A percentile compares a stretch with the other conserved stretches of the same genome.
These are phyloP conservation scores for Ochotona princeps DNA, from an alignment of 2,113 vertebrate genomes.

Conservation along the genomic window DNA sequence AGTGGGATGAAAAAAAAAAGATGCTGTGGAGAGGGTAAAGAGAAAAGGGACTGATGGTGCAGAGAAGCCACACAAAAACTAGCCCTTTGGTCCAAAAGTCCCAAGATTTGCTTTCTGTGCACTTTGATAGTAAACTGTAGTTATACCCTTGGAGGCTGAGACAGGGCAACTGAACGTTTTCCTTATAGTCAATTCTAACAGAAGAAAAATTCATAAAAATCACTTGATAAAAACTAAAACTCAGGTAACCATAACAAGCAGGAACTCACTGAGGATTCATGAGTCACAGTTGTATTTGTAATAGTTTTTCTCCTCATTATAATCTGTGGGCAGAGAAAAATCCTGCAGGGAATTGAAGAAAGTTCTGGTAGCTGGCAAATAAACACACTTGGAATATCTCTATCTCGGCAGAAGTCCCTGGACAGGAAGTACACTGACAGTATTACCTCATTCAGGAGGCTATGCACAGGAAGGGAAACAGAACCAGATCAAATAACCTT, in stretches of 20 bases:
- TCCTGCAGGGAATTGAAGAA: constrained; percentile 71
- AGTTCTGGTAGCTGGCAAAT: constrained; percentile 82
- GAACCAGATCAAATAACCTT: constrained; percentile 71
- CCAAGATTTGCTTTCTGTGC: constrained; percentile 44
- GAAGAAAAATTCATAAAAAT: constrained; percentile 15
- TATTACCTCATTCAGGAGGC: constrained; percentile 79
- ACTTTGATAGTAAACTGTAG: constrained; percentile 72
- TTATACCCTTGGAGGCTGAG: not conserved
- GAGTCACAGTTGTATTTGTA: constrained; percentile 30
- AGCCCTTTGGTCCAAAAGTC: not conserved
- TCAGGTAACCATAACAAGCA: constrained; percentile 17
- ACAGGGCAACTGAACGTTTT: not conserved
- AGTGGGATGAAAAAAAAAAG: not conserved
- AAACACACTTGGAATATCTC: constrained; percentile 81
- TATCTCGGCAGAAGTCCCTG: constrained; percentile 77
- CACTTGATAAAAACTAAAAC: constrained; percentile 15
- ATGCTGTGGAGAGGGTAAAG: not conserved
- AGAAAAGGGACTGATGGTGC: constrained; percentile 1
- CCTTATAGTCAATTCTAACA: not conserved
- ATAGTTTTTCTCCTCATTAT: constrained; percentile 60
- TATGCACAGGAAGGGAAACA: constrained; percentile 64
- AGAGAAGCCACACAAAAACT: not conserved
- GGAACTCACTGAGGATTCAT: constrained; percentile 20
- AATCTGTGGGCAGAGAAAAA: constrained; percentile 20
- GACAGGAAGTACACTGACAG: constrained; percentile 77